phyloP scores from a whole-genome alignment of 2,888 invertebrate species.

The Zeuzera pyrina region DNA sequence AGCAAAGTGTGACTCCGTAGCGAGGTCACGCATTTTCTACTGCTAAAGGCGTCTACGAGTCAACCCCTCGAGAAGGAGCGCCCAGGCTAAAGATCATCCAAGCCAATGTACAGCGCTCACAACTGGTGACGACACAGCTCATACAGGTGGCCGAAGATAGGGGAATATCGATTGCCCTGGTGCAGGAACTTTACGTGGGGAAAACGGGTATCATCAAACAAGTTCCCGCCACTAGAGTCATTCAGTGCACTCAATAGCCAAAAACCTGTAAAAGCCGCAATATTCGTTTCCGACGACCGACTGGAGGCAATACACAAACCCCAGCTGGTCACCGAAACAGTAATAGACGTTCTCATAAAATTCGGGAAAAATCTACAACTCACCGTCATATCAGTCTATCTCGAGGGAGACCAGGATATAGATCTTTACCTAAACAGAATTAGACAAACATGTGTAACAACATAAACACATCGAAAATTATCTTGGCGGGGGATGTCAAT shows the following conservation, averaged over 20 bases:
- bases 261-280: slow-evolving; percentile 18
- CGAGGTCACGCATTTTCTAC: too few species aligned
- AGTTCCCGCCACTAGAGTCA: slow-evolving; percentile 11
- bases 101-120: too few species aligned
- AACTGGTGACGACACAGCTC: too few species aligned
- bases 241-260: slow-evolving; percentile 18
- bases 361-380: too few species aligned
- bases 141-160: slow-evolving; percentile 9
- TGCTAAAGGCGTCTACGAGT: too few species aligned
- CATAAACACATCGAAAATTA: too few species aligned
- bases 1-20: too few species aligned
- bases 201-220: slow-evolving; percentile 10
- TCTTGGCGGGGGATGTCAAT: slow-evolving; percentile 10
- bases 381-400: slow-evolving; percentile 6
- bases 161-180: slow-evolving; percentile 10
- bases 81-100: too few species aligned
- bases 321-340: slow-evolving; percentile 17
- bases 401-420: slow-evolving; percentile 12
- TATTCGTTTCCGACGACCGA: slow-evolving; percentile 13
- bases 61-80: too few species aligned
- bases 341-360: slow-evolving; percentile 12
- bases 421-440: slow-evolving; percentile 13
- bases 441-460: neutral
- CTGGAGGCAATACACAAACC: slow-evolving; percentile 15
- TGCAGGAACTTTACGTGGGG: slow-evolving; percentile 25